A percentile compares a stretch with the other conserved stretches of the same genome.
Evolutionary conservation across 1,140 invertebrate species (phyloP).

Genomic region (Mylabris phalerata): DNA sequence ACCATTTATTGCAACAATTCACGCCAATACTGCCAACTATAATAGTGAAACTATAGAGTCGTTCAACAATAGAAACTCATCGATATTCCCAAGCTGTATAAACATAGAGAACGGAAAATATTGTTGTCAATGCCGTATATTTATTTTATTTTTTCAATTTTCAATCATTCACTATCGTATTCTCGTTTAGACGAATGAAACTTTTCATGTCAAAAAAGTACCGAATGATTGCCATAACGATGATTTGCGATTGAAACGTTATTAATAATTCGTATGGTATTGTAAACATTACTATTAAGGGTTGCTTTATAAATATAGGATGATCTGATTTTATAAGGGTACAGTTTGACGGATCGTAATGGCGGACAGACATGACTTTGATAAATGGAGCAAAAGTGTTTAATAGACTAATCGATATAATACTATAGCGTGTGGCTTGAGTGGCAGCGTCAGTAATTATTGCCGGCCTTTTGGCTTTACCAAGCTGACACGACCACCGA

Average conservation of each 20-base stretch:
- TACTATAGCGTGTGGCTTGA: conserved; percentile 35
- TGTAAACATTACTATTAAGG: conserved; percentile 10
- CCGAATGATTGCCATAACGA: neutral
- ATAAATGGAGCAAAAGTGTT: conserved; percentile 40
- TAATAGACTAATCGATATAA: conserved; percentile 44
- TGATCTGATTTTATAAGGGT: conserved; percentile 14
- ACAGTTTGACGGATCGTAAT: conserved; percentile 14
- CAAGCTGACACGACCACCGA: conserved; percentile 20
- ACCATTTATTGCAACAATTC: too few species aligned
- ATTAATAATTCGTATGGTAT: conserved; percentile 6
- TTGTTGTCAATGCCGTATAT: too few species aligned
- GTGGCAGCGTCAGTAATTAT: conserved; percentile 38
- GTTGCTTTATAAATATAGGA: conserved; percentile 7
- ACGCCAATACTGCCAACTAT: too few species aligned
- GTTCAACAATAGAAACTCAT: too few species aligned
- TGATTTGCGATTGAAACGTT: neutral
- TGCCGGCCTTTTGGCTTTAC: conserved; percentile 29
- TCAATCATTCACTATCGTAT: too few species aligned
- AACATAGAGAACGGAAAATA: too few species aligned
- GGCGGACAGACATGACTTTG: conserved; percentile 34
- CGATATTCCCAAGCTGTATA: too few species aligned
- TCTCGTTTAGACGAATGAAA: too few species aligned
- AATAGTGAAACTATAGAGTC: too few species aligned
- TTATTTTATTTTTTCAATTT: too few species aligned
- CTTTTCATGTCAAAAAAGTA: neutral